A percentile compares a stretch with the other conserved stretches of the same genome.
These are phyloP conservation scores for Papilio aristodemus DNA, from an alignment of 1,140 invertebrate genomes.

Conservation along the genomic window DNA sequence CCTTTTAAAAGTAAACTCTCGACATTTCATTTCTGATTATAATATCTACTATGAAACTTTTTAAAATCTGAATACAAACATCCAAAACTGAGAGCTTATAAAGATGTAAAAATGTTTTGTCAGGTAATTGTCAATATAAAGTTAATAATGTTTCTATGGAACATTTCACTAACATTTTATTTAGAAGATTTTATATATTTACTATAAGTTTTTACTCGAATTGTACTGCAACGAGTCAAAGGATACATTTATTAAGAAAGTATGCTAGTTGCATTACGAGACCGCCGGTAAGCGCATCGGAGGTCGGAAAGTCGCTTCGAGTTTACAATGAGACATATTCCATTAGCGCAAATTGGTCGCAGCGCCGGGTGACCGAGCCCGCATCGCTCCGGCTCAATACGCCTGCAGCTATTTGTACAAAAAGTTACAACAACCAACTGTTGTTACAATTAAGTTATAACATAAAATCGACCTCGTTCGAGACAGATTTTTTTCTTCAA, in stretches of 20 bases:
- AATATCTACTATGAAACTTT: too few relatives aligned
- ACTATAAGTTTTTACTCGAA: too few relatives aligned
- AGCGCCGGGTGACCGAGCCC: constrained; percentile 53
- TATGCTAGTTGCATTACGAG: constrained; percentile 40
- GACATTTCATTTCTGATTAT: too few relatives aligned
- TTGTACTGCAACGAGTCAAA: too few relatives aligned
- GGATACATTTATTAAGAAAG: neutral
- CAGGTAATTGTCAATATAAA: too few relatives aligned
- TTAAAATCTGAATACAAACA: too few relatives aligned
- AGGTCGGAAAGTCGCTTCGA: constrained; percentile 48
- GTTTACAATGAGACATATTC: constrained; percentile 73
- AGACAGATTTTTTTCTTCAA: constrained; percentile 37
- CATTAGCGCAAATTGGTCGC: constrained; percentile 73
- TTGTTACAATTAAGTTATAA: constrained; percentile 26
- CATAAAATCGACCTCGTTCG: constrained; percentile 30
- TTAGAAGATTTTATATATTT: too few relatives aligned
- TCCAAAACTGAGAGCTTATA: too few relatives aligned
- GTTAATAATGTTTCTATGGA: too few relatives aligned
- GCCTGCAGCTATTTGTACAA: constrained; percentile 19
- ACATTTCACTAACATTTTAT: too few relatives aligned
- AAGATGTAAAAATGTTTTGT: too few relatives aligned
- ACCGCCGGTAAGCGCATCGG: constrained; percentile 43
- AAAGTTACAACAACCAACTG: constrained; percentile 22
- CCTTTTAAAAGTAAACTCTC: too few relatives aligned
- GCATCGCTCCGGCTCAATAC: constrained; percentile 36